phyloP scores from a whole-genome alignment of 2,113 vertebrate species.

The Thunnus maccoyii region DNA sequence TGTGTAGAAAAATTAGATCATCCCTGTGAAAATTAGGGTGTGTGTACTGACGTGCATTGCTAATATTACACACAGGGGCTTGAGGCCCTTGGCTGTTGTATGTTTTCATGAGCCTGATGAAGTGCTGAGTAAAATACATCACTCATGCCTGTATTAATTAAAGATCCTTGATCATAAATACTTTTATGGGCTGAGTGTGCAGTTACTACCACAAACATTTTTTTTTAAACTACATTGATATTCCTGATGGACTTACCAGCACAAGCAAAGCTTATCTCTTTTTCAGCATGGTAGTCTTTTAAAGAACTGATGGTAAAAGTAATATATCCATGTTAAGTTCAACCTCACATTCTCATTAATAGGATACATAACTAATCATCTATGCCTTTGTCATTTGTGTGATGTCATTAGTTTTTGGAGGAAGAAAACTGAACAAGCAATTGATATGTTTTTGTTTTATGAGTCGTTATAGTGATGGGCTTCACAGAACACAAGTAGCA shows the following conservation, averaged over 20 bases:
- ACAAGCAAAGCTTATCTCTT: neutral
- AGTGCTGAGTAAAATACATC: conserved; percentile 42
- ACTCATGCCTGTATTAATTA: conserved; percentile 42
- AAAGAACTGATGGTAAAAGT: conserved; percentile 1
- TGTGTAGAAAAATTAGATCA: conserved; percentile 11
- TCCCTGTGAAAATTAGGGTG: neutral
- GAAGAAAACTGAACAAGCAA: conserved; percentile 28
- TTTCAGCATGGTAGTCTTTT: neutral
- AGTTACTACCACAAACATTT: conserved; percentile 31
- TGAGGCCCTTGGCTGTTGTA: conserved; percentile 25
- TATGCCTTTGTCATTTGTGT: conserved; percentile 1
- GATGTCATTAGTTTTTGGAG: conserved; percentile 9
- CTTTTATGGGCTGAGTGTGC: conserved; percentile 44
- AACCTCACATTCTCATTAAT: neutral
- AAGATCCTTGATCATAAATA: conserved; percentile 41
- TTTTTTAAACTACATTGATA: conserved; percentile 30
- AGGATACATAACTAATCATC: conserved; percentile 4
- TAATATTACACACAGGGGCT: conserved; percentile 14
- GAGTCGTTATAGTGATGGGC: conserved; percentile 6
- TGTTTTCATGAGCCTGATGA: conserved; percentile 47
- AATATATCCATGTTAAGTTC: neutral
- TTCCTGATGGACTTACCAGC: conserved; percentile 6
- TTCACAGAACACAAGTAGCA: conserved; percentile 32
- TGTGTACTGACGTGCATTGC: neutral
- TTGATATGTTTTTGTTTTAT: conserved; percentile 8